These are phyloP conservation scores for Ophiodon elongatus DNA, from an alignment of 2,113 vertebrate genomes.

Conservation along the genomic window DNA sequence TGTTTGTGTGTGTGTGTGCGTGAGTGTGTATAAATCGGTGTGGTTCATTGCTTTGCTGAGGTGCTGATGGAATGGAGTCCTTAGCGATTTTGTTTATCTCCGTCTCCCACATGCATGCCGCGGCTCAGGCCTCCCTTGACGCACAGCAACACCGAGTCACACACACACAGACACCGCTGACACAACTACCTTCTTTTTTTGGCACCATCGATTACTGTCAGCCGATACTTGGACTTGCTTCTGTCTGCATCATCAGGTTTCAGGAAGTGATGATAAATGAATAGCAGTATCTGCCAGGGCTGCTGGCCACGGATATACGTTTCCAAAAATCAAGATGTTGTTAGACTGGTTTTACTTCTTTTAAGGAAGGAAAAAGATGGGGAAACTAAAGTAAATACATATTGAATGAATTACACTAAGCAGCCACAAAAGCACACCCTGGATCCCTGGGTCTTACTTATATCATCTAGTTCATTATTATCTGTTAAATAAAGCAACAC, in stretches of 20 bases:
- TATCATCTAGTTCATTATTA: neutral
- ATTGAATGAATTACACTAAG: constrained; percentile 12
- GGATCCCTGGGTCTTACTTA: neutral
- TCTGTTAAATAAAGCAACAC: neutral
- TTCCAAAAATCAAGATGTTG: constrained; percentile 37
- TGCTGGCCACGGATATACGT: constrained; percentile 21
- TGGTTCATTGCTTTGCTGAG: constrained; percentile 38
- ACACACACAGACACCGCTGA: constrained; percentile 46
- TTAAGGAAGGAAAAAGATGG: neutral
- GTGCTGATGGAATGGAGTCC: constrained; percentile 55
- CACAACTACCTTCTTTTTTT: constrained; percentile 55
- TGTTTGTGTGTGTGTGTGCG: constrained; percentile 20
- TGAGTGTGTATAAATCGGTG: constrained; percentile 1
- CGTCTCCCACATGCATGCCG: constrained; percentile 37
- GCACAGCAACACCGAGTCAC: constrained; percentile 4
- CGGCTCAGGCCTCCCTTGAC: constrained; percentile 32
- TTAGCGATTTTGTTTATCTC: constrained; percentile 68
- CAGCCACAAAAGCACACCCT: neutral
- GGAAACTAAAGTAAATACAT: neutral
- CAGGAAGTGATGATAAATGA: constrained; percentile 69
- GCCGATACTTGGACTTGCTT: constrained; percentile 64
- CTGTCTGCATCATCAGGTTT: constrained; percentile 69
- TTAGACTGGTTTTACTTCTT: neutral
- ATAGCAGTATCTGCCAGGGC: constrained; percentile 19
- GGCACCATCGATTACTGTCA: constrained; percentile 63